Conservation (phyloP, 1,140 invertebrate genomes). For the Bombus sibiricus region DNA sequence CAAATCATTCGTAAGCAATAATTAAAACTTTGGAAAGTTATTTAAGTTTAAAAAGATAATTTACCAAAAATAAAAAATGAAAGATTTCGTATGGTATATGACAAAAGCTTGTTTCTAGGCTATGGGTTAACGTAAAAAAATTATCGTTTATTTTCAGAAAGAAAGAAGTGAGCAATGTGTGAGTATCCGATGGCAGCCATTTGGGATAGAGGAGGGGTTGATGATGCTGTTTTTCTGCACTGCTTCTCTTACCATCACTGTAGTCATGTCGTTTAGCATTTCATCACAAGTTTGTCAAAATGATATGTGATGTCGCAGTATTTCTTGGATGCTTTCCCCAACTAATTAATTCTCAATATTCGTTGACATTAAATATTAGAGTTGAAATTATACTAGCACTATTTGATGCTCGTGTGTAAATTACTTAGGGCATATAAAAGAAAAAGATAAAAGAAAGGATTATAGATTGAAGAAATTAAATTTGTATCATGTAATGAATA, state of each 20-base stretch:
- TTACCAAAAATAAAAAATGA: neutral
- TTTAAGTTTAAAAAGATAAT: neutral
- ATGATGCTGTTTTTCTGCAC: constrained; percentile 74
- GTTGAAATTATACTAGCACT: neutral
- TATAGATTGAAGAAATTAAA: neutral
- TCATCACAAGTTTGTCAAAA: constrained; percentile 56
- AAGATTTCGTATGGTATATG: constrained; percentile 55
- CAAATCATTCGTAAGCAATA: neutral
- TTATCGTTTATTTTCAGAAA: constrained; percentile 81
- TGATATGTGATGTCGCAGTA: constrained; percentile 23
- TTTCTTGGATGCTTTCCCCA: constrained; percentile 31
- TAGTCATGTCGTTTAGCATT: constrained; percentile 70
- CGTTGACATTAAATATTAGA: constrained; percentile 26
- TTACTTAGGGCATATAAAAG: neutral
- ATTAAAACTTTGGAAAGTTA: neutral
- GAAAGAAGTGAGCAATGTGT: constrained; percentile 79
- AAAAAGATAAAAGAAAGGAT: neutral
- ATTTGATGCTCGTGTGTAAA: neutral
- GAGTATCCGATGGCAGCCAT: constrained; percentile 77
- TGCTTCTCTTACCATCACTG: constrained; percentile 74
- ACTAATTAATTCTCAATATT: constrained; percentile 40
- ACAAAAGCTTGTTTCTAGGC: constrained; percentile 36
- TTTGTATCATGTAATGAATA: neutral
- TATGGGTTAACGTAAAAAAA: constrained; percentile 70
- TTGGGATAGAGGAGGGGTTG: constrained; percentile 68